These are phyloP conservation scores for Agrotis ipsilon DNA, from an alignment of 2,888 invertebrate genomes.

Conservation along the genomic window DNA sequence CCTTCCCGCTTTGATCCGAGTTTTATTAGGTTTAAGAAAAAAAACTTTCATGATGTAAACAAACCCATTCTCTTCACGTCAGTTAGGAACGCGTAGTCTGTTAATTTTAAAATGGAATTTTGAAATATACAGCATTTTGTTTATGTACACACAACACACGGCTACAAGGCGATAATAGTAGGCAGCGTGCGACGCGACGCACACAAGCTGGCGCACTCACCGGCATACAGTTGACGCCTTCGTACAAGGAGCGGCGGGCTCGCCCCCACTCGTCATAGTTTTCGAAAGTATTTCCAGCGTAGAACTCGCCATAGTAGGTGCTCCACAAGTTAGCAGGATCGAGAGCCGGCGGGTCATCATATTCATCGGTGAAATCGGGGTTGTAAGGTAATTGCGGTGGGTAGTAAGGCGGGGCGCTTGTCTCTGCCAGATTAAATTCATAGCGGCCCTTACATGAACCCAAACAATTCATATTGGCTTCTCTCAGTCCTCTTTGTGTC, in stretches of 20 bases:
- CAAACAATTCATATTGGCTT: conserved; percentile 83
- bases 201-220: conserved; percentile 84
- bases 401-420: conserved; percentile 80
- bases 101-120: conserved; percentile 60
- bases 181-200: conserved; percentile 76
- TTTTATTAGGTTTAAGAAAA: conserved; percentile 75
- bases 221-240: conserved; percentile 87
- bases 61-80: conserved; percentile 57
- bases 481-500: conserved; percentile 59
- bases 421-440: conserved; percentile 75
- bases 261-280: conserved; percentile 79
- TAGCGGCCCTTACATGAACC: conserved; percentile 74
- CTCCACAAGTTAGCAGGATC: conserved; percentile 68
- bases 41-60: conserved; percentile 65
- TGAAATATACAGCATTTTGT: conserved; percentile 63
- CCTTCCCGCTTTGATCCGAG: conserved; percentile 82
- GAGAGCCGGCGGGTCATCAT: conserved; percentile 61
- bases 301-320: conserved; percentile 70
- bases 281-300: conserved; percentile 70
- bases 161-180: conserved; percentile 70
- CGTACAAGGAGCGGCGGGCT: conserved; percentile 84
- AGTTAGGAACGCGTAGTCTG: conserved; percentile 51
- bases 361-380: conserved; percentile 79
- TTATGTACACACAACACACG: conserved; percentile 68
- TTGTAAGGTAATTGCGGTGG: conserved; percentile 85